These are phyloP conservation scores for Zygaena filipendulae DNA, from an alignment of 2,888 invertebrate genomes.

Conservation along the genomic window DNA sequence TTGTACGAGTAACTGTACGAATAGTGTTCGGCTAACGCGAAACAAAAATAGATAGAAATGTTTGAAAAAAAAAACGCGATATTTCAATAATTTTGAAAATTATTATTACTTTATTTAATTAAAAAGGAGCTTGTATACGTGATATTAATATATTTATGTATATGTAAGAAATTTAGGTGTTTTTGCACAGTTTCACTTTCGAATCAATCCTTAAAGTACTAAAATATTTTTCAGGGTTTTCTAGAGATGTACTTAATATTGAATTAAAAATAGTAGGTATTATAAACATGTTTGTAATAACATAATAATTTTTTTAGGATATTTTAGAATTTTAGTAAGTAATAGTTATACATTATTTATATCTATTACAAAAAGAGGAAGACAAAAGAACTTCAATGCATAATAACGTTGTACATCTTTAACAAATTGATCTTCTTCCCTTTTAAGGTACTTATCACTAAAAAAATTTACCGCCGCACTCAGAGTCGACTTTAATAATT, in stretches of 20 bases:
- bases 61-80: no score
- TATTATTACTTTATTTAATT: no score
- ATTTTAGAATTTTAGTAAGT: conserved; percentile 35
- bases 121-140: conserved; percentile 48
- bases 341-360: conserved; percentile 53
- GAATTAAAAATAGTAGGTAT: conserved; percentile 44
- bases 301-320: conserved; percentile 59
- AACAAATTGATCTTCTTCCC: no score
- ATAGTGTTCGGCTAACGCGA: no score
- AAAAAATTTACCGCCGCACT: no score
- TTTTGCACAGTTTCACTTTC: conserved; percentile 54
- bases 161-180: conserved; percentile 10
- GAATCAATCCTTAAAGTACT: conserved; percentile 45
- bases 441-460: no score
- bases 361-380: conserved; percentile 30
- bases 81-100: no score
- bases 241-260: conserved; percentile 54
- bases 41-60: no score
- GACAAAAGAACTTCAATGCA: conserved; percentile 34
- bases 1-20: no score
- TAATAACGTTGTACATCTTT: no score
- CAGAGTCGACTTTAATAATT: no score
- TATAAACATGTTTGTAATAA: conserved; percentile 49
- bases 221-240: conserved; percentile 55
- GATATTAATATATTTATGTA: conserved; percentile 31